Percentiles rank a stretch among this genome's conserved stretches.
Evolutionary conservation across 2,888 invertebrate genomes (phyloP).

Genomic region (Leptinotarsa tumamoca): DNA sequence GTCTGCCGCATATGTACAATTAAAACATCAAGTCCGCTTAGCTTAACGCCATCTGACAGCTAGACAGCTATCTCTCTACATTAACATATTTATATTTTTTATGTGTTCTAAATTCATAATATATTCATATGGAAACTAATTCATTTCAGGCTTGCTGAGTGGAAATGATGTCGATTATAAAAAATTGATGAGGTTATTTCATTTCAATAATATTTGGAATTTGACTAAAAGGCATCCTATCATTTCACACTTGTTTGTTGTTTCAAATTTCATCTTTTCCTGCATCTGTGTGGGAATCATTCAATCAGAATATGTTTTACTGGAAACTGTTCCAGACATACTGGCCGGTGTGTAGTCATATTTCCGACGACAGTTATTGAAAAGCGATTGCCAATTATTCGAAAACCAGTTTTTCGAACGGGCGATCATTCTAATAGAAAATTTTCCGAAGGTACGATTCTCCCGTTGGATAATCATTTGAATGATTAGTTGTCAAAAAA

Average conservation of each 20-base stretch:
- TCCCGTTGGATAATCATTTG: too few species aligned
- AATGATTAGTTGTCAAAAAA: too few species aligned
- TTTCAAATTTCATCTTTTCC: not conserved
- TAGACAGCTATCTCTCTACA: slow-evolving; percentile 54
- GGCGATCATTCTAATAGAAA: too few species aligned
- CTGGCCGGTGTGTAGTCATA: too few species aligned
- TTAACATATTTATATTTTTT: slow-evolving; percentile 56
- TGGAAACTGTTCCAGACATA: too few species aligned
- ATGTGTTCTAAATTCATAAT: slow-evolving; percentile 45
- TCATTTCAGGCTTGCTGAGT: slow-evolving; percentile 38
- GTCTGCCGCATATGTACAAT: slow-evolving; percentile 53
- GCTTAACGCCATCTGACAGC: slow-evolving; percentile 55
- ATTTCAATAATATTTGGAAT: not conserved
- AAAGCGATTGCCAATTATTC: too few species aligned
- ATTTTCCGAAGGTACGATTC: too few species aligned
- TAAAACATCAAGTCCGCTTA: slow-evolving; percentile 57
- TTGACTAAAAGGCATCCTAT: too few species aligned
- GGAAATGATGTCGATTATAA: slow-evolving; percentile 33
- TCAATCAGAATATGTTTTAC: too few species aligned
- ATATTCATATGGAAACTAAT: slow-evolving; percentile 48
- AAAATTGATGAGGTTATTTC: slow-evolving; percentile 22
- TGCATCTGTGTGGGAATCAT: too few species aligned
- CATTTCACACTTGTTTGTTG: not conserved
- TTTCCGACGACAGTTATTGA: too few species aligned
- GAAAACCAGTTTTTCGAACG: too few species aligned